Evolutionary conservation across 2,888 invertebrate species (phyloP).

Genomic region (Andrena haemorrhoa): DNA sequence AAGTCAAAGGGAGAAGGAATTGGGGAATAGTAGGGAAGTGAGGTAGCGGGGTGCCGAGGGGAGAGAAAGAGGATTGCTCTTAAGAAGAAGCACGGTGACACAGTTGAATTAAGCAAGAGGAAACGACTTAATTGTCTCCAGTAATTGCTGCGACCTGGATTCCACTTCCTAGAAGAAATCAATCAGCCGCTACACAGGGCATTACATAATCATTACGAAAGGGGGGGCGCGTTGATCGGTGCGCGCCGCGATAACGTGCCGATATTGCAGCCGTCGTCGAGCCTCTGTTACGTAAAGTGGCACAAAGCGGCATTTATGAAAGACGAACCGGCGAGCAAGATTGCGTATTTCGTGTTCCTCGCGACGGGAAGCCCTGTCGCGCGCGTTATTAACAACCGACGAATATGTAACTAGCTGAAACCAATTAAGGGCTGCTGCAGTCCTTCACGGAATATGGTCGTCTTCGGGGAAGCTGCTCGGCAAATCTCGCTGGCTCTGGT

Average conservation of each 20-base stretch:
- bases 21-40: background rate
- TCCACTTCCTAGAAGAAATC: conserved; percentile 51
- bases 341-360: conserved; percentile 33
- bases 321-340: conserved; percentile 30
- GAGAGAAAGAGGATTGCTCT: conserved; percentile 12
- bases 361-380: background rate
- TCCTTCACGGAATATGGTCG: background rate
- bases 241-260: conserved; percentile 20
- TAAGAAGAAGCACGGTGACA: conserved; percentile 25
- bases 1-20: background rate
- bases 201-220: conserved; percentile 46
- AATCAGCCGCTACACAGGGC: conserved; percentile 44
- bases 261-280: conserved; percentile 30
- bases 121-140: conserved; percentile 29
- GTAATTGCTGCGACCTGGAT: conserved; percentile 61
- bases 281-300: conserved; percentile 15
- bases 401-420: background rate
- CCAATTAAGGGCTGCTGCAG: conserved; percentile 5
- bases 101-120: conserved; percentile 50
- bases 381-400: conserved; percentile 29
- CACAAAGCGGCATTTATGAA: conserved; percentile 49
- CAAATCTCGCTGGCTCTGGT: background rate
- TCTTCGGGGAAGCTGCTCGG: conserved; percentile 11
- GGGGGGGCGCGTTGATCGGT: conserved; percentile 23
- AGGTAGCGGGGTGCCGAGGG: background rate